phyloP scores from a whole-genome alignment of 2,797 vertebrate genomes.

The Rhinatrema bivittatum region DNA sequence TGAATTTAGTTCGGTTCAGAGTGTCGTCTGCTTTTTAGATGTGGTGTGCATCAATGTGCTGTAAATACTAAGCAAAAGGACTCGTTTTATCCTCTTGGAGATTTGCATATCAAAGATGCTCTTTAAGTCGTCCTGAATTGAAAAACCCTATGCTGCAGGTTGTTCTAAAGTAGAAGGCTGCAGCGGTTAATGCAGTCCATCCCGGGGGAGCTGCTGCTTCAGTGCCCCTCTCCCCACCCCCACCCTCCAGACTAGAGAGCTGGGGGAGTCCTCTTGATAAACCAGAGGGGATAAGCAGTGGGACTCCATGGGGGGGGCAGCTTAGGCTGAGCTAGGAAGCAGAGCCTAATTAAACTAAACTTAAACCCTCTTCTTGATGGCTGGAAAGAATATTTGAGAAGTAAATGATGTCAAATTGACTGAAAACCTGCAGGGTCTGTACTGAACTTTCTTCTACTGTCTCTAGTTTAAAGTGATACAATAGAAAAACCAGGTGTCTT shows the following conservation, averaged over 20 bases:
- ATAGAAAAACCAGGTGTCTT: no score
- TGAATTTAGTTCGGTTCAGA: slow-evolving; percentile 14
- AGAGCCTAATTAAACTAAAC: background rate
- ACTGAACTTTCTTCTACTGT: no score
- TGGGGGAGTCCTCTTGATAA: no score
- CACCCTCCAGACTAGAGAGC: no score
- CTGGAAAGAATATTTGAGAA: slow-evolving; percentile 1
- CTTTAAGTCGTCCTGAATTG: background rate
- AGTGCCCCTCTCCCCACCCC: no score
- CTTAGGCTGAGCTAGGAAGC: background rate
- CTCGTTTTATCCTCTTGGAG: slow-evolving; percentile 2
- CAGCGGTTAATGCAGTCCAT: background rate
- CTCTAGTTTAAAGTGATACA: no score
- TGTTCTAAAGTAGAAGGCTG: background rate
- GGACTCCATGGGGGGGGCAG: no score
- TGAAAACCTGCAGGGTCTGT: accelerated
- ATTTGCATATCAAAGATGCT: background rate
- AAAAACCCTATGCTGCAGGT: no score
- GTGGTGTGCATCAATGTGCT: slow-evolving; percentile 14
- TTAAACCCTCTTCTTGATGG: background rate
- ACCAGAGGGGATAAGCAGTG: no score
- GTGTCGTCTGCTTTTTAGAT: slow-evolving; percentile 5
- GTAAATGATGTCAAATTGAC: slow-evolving; percentile 12
- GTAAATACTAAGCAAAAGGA: background rate
- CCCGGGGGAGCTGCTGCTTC: background rate